Conservation (phyloP, 2,888 invertebrate species). For the Zelleria hepariella region DNA sequence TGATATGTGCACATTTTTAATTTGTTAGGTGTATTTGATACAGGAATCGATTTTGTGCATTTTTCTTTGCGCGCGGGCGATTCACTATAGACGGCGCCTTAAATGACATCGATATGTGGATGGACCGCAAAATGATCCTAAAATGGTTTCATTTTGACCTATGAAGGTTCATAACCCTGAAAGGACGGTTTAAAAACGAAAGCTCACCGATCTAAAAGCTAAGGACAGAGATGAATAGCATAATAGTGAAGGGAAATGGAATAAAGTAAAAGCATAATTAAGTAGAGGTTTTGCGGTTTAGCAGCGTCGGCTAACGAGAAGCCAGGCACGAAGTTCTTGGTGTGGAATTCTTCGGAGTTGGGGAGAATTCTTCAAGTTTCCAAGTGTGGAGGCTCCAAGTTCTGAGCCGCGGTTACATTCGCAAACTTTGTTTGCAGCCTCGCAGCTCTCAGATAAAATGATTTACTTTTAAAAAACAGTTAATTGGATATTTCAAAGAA, state of each 20-base stretch:
- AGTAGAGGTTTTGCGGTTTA: constrained; percentile 56
- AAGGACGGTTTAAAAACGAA: too few species aligned
- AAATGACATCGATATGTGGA: too few species aligned
- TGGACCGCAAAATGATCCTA: too few species aligned
- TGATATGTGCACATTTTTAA: too few species aligned
- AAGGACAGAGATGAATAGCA: background rate
- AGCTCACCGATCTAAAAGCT: background rate
- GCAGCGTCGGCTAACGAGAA: constrained; percentile 48
- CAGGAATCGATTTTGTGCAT: too few species aligned
- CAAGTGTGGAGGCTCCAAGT: constrained; percentile 19
- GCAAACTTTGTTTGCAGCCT: constrained; percentile 2
- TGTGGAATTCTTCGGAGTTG: constrained; percentile 31
- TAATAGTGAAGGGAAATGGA: constrained; percentile 33
- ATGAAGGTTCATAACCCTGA: too few species aligned
- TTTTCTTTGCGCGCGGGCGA: too few species aligned
- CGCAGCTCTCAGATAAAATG: background rate
- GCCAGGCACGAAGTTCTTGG: constrained; percentile 34
- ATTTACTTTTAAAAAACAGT: background rate
- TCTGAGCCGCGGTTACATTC: background rate
- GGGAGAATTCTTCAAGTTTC: constrained; percentile 46
- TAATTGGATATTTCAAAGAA: background rate
- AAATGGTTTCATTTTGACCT: too few species aligned
- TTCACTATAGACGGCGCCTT: too few species aligned
- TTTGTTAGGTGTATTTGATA: too few species aligned
- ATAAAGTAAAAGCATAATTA: constrained; percentile 63